Evolutionary conservation across 2,888 invertebrate species (phyloP).

Genomic region (Diaperis boleti): DNA sequence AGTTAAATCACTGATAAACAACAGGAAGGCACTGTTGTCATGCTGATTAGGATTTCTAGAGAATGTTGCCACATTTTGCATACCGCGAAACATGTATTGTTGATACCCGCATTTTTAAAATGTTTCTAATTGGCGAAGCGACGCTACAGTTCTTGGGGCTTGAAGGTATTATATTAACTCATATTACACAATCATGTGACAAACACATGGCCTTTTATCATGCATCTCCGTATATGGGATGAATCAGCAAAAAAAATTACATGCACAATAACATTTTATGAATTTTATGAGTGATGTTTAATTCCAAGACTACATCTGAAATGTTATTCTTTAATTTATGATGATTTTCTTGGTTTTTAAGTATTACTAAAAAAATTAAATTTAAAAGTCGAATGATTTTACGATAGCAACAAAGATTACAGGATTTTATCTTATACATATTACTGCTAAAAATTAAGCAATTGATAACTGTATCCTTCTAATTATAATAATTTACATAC

Average conservation of each 20-base stretch:
- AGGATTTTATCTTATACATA: too few relatives aligned
- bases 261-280: conserved; percentile 8
- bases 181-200: conserved; percentile 14
- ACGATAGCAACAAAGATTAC: too few relatives aligned
- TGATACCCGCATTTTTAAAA: conserved; percentile 5
- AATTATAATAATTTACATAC: too few relatives aligned
- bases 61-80: not conserved
- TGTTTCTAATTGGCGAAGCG: conserved; percentile 2
- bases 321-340: too few relatives aligned
- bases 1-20: conserved; percentile 13
- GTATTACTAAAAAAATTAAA: too few relatives aligned
- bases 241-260: conserved; percentile 15
- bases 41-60: conserved; percentile 9
- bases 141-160: conserved; percentile 2
- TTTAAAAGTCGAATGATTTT: too few relatives aligned
- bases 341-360: too few relatives aligned
- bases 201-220: conserved; percentile 20
- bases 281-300: not conserved
- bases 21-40: conserved; percentile 11
- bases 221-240: conserved; percentile 14
- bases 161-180: conserved; percentile 19
- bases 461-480: too few relatives aligned
- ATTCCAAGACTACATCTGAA: not conserved
- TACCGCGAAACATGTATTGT: conserved; percentile 7
- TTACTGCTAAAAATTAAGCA: too few relatives aligned